phyloP scores from a whole-genome alignment of 2,888 invertebrate genomes.

The Bembecia ichneumoniformis region DNA sequence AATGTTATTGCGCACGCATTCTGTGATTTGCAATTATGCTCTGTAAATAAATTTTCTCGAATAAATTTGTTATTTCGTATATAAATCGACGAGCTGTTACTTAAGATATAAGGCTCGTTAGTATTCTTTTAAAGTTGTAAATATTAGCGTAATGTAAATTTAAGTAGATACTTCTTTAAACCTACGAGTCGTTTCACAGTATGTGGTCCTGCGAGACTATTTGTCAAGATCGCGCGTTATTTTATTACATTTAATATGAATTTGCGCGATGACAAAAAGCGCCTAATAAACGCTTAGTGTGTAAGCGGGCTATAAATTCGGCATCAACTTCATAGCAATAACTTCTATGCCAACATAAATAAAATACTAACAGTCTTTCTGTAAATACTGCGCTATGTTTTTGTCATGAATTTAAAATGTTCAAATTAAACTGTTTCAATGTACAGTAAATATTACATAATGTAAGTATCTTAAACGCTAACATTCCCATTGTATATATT shows the following conservation, averaged over 20 bases:
- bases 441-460: constrained; percentile 34
- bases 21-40: constrained; percentile 67
- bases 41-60: constrained; percentile 62
- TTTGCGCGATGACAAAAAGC: too few relatives aligned
- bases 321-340: constrained; percentile 63
- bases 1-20: constrained; percentile 44
- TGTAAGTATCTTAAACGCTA: constrained; percentile 65
- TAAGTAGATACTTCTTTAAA: constrained; percentile 69
- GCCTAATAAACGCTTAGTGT: too few relatives aligned
- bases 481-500: constrained; percentile 38
- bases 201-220: too few relatives aligned
- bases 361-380: constrained; percentile 43
- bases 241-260: too few relatives aligned
- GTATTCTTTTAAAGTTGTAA: constrained; percentile 55
- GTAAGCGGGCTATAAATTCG: constrained; percentile 29
- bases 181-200: constrained; percentile 13
- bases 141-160: constrained; percentile 54
- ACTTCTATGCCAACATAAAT: constrained; percentile 63
- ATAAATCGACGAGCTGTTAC: constrained; percentile 48
- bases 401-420: constrained; percentile 39
- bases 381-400: constrained; percentile 51
- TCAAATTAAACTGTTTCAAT: constrained; percentile 38
- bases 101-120: constrained; percentile 41
- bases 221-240: too few relatives aligned
- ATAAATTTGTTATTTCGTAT: constrained; percentile 67